Evolutionary conservation across 2,113 vertebrate genomes (phyloP).

Genomic region (Anser cygnoides): DNA sequence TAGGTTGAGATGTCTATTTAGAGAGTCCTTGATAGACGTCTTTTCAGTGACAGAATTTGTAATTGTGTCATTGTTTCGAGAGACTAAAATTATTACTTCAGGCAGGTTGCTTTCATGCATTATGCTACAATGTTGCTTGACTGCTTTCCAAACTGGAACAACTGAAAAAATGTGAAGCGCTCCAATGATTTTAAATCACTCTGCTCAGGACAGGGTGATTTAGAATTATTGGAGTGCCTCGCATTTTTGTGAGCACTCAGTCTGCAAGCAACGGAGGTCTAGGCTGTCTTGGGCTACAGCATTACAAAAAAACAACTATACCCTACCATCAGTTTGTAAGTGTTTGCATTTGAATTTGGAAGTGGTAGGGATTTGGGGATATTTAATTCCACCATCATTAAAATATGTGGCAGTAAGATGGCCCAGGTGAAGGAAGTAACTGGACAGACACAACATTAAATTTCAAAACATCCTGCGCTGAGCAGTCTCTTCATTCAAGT

Average conservation of each 20-base stretch:
- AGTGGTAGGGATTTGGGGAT: neutral
- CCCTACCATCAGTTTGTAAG: neutral
- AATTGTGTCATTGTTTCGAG: neutral
- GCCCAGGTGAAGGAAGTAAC: neutral
- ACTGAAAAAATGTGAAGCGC: slow-evolving; percentile 42
- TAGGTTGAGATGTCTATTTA: slow-evolving; percentile 30
- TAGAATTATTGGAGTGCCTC: slow-evolving; percentile 50
- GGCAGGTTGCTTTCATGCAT: slow-evolving; percentile 32
- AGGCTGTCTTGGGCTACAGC: neutral
- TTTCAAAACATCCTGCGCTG: neutral
- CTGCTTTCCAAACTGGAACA: slow-evolving; percentile 36
- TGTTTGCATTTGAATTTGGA: neutral
- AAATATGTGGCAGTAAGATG: neutral
- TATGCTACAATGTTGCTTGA: slow-evolving; percentile 18
- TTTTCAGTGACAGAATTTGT: slow-evolving; percentile 7
- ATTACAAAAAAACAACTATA: neutral
- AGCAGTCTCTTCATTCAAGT: neutral
- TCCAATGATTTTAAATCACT: slow-evolving; percentile 50
- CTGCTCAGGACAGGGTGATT: slow-evolving; percentile 7
- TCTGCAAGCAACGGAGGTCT: neutral
- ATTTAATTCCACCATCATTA: neutral
- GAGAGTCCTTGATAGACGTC: neutral
- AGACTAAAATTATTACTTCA: slow-evolving; percentile 30
- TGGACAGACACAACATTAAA: accelerated
- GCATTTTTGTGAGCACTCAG: slow-evolving; percentile 41